Base-by-base conservation (phyloP, 2,888 invertebrate species). In the Volucella inflata region DNA sequence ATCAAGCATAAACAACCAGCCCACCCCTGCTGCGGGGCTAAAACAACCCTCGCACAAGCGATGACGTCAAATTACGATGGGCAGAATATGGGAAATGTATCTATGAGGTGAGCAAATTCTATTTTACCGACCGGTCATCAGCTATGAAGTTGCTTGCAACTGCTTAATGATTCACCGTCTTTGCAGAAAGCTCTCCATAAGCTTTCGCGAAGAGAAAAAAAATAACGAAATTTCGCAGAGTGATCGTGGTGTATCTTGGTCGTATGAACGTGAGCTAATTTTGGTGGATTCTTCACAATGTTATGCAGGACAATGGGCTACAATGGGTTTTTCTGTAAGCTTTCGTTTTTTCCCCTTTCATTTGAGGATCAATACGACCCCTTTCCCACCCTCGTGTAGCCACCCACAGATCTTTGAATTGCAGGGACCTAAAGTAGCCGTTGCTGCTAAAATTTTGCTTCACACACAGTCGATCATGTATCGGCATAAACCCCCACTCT, bases 101-200 rank as follows among this genome's bases (percentile, higher is more conserved):
- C 68, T 67, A 36, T 21, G 14, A 81, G 76, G 81, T 70, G 76
- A 81, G 77, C 55, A 64, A 50, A 70, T 51, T 64, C 81, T 55
- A 44, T 60, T 67, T 38, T 16, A n/a, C n/a, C 8, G n/a, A n/a
- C 6, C n/a, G 12, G 2, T 14, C 0, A 14, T 30, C 55, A 38
- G 17, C 42, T 30, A 3, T n/a, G 30, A 30, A 30, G 0, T 30
- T 30, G 30, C 12, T 9, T 8, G 2, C 14, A 6, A 40, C 42
- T 11, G 40, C 11, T 11, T 14, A 51, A 67, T 65, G 70, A 17
- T 36, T 16, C 68, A 44, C 42, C 38, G 36, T 42, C 57, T 50
- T 67, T 80, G 80, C 75, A 75, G 79, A 84, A 84, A 84, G 84
- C 84, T 84, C 44, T 8, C 10, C 6, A 16, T 4, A 17, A 2